Base-by-base conservation (phyloP, 92 coral and sea anemone species). In the Pocillopora grandis region DNA sequence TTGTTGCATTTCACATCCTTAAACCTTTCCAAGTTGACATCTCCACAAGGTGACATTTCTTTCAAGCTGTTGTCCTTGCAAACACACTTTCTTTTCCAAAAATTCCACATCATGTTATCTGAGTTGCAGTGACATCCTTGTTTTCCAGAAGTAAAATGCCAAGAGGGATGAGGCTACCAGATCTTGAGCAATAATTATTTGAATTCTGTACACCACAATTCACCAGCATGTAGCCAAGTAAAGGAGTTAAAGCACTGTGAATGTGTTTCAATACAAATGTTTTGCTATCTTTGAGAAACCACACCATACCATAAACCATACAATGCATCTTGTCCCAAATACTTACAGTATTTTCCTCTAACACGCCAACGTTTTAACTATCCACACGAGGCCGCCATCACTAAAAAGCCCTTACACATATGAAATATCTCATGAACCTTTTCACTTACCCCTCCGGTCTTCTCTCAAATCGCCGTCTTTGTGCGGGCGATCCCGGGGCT, bases 361-460 rank as follows among this genome's bases (percentile, higher is more conserved):
- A 16, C 37, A 64, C 82, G n/a, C 9, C 20, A 15, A 20, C 31
- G 58, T n/a, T 80, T 64, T 69, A 67, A 33, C n/a, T 59, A 35
- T 69, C 84, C n/a, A 49, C 66, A 58, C 12, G 60, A 62, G 42
- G 81, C 71, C 33, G 52, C 70, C 70, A 62, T 23, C 21, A 16
- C 58, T 15, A 68, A 12, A 19, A 17, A 81, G 77, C 85, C 37
- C 73, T 36, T 17, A 60, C 69, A 48, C 61, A 6, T 59, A 81
- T n/a, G 60, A 81, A 58, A 64, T 65, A 62, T 56, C 86, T 55
- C 58, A 73, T 63, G 21, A 48, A 83, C 57, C 65, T 70, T 78
- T 20, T 81, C 42, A 95, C 99, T 96, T 94, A 96, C 99, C 99
- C 99, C 83, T 95, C 94, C 35, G 91, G 86, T 72, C 99, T 87